A percentile compares a stretch with the other conserved stretches of the same genome.
Evolutionary conservation across 1,140 invertebrate species (phyloP).

Genomic region (Gonioctena quinquepunctata): DNA sequence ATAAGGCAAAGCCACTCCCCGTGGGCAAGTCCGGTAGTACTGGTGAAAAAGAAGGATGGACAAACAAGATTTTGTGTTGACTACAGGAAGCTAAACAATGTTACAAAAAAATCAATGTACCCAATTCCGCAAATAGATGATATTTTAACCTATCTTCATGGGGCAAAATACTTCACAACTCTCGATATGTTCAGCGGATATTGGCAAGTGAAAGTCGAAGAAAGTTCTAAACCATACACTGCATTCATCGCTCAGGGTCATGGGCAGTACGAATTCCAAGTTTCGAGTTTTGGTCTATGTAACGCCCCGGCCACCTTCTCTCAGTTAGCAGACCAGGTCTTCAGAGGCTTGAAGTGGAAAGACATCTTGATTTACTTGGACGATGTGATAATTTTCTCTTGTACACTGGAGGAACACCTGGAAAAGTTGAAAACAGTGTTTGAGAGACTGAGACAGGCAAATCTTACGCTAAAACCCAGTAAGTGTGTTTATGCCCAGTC

Average conservation of each 20-base stretch:
- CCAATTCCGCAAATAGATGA: constrained; percentile 58
- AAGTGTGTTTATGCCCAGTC: background rate
- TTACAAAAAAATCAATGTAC: constrained; percentile 54
- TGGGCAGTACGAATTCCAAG: constrained; percentile 33
- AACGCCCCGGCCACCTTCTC: constrained; percentile 35
- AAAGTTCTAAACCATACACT: no score
- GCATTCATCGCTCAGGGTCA: constrained; percentile 45
- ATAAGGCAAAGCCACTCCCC: no score
- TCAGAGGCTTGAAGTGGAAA: constrained; percentile 28
- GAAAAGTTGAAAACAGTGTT: constrained; percentile 5
- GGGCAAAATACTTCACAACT: constrained; percentile 47
- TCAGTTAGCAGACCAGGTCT: constrained; percentile 21
- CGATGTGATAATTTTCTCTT: constrained; percentile 6
- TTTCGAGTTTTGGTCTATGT: constrained; percentile 32
- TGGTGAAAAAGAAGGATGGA: no score
- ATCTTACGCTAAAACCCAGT: background rate
- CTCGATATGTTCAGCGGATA: constrained; percentile 58
- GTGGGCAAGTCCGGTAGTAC: no score
- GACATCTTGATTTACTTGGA: constrained; percentile 25
- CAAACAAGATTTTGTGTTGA: no score
- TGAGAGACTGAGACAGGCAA: background rate
- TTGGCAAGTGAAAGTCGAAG: constrained; percentile 55
- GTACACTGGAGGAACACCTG: background rate
- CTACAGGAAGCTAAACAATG: no score
- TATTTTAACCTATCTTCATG: constrained; percentile 50